These are phyloP conservation scores for Serilophus lunatus DNA, from an alignment of 2,113 vertebrate genomes.

Conservation along the genomic window DNA sequence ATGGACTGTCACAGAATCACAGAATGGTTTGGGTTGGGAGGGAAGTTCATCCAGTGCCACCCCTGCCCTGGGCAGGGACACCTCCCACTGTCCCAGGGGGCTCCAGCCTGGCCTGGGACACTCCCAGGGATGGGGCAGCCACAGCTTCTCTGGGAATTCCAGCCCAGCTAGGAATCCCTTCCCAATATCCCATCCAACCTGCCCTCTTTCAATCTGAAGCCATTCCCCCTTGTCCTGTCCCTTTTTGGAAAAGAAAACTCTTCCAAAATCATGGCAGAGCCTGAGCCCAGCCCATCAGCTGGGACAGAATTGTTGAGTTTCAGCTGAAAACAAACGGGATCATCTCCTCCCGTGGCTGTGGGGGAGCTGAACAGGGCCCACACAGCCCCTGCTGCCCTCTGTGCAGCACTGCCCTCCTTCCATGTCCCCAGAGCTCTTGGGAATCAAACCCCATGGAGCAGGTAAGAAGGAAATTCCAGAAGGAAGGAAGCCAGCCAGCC, in stretches of 20 bases:
- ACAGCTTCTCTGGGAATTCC: neutral
- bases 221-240: neutral
- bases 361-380: neutral
- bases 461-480: neutral
- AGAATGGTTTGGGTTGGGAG: neutral
- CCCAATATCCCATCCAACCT: rapidly evolving
- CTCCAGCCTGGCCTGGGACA: neutral
- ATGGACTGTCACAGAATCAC: neutral
- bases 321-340: neutral
- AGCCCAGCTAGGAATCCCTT: rapidly evolving
- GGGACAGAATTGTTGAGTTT: neutral
- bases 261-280: neutral
- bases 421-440: neutral
- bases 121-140: neutral
- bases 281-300: neutral
- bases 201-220: neutral
- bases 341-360: neutral
- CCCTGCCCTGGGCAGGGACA: neutral
- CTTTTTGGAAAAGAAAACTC: neutral
- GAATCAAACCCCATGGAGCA: neutral
- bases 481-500: neutral
- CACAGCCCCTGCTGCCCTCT: neutral
- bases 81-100: neutral
- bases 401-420: neutral
- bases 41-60: rapidly evolving